Percentiles rank a stretch among this genome's conserved stretches.
Evolutionary conservation across 2,888 invertebrate species (phyloP).

Genomic region (Drosophila infuscata): DNA sequence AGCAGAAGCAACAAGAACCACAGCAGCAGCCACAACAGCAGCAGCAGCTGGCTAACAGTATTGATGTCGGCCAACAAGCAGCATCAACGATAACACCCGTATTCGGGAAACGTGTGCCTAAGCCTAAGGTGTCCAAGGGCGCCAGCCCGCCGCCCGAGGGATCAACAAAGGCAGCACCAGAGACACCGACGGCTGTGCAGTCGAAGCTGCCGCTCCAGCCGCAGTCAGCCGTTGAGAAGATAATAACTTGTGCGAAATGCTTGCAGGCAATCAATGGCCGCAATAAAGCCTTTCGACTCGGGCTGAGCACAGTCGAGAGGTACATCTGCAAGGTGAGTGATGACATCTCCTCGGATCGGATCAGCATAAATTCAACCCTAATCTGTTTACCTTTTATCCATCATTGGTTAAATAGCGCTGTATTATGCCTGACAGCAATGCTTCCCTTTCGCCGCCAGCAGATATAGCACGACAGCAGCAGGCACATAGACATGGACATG

Average conservation of each 20-base stretch:
- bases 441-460: not conserved
- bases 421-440: not conserved
- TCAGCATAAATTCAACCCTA: not conserved
- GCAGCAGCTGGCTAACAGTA: not conserved
- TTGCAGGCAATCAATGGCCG: constrained; percentile 13
- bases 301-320: not conserved
- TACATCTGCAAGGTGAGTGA: not conserved
- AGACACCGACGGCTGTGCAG: not conserved
- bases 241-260: constrained; percentile 31
- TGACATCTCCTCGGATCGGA: not conserved
- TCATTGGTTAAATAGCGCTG: not conserved
- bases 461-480: not conserved
- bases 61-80: constrained; percentile 3
- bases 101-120: constrained; percentile 87
- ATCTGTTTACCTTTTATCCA: not conserved
- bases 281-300: not conserved
- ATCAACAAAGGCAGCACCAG: constrained; percentile 3
- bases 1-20: not conserved
- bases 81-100: constrained; percentile 6
- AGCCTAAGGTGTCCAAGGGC: constrained; percentile 87
- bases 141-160: constrained; percentile 86
- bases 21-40: not conserved
- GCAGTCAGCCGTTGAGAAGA: constrained; percentile 1
- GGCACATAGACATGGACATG: not conserved
- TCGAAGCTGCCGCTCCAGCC: not conserved